Evolutionary conservation across 1,140 invertebrate species (phyloP), one percentile per base, ranked within the genome.

Genomic region (Dreissena polymorpha): DNA sequence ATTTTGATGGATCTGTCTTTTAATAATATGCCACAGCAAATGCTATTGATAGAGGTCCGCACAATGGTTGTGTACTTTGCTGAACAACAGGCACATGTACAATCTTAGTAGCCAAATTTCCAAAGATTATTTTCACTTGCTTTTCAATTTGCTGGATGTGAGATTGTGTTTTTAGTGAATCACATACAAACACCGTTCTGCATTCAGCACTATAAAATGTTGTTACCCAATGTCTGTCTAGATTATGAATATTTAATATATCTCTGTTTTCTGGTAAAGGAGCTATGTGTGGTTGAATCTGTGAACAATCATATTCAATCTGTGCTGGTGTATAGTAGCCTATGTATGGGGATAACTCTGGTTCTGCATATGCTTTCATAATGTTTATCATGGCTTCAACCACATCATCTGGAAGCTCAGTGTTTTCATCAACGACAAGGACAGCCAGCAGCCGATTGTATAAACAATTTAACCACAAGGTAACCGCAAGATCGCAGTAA

Each of bases 291-390:
- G 69, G 69, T 51, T 50, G 69, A 71, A 27, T 71, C 50, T 71
- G 68, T 70, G 39, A 70, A 70, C 68, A 70, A 21, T 70, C 10
- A 71, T 71, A 71, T 49, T 71, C 69, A 49, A 71, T 71, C 69
- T 71, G 69, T 71, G 69, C 69, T 71, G 69, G 69, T 39, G 12
- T 71, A 18, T 50, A 71, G 69, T 71, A 71, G 69, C n/a, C 69
- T 8, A 71, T 71, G 50, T 71, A 71, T 49, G 69, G 69, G 50
- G 25, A 8, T 49, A 18, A 49, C 29, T 71, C 69, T 71, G 25
- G 69, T 49, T 39, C 69, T 71, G 69, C 69, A 71, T 71, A 49
- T 50, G 50, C 49, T 51, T 1, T 71, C 69, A 71, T 71, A 49
- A 71, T 71, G 50, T 71, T 71, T 49, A 71, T 49, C 69, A 39